Conservation (phyloP, 2,113 vertebrate species). For the Nesospiza acunhae region DNA sequence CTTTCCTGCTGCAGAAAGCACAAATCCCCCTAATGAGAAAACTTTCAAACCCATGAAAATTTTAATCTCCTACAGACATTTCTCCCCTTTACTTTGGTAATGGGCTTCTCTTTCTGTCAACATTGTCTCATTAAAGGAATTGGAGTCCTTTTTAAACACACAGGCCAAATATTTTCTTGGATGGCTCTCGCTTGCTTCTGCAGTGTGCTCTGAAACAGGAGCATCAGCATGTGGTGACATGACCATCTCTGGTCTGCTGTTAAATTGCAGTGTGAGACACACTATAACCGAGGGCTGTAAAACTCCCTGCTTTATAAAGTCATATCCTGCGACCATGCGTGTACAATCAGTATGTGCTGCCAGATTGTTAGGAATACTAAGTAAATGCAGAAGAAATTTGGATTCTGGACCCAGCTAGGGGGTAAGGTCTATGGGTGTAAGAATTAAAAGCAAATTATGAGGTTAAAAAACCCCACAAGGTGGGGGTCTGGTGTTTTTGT, state of each 20-base stretch:
- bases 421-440: background rate
- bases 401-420: constrained; percentile 17
- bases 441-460: constrained; percentile 22
- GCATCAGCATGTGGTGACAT: background rate
- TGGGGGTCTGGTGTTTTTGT: background rate
- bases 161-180: background rate
- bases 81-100: background rate
- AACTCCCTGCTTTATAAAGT: background rate
- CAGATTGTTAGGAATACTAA: background rate
- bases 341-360: background rate
- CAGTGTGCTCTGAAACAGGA: background rate
- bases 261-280: background rate
- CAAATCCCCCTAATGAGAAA: background rate
- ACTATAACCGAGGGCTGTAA: background rate
- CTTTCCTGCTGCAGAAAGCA: background rate
- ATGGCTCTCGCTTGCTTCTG: background rate
- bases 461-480: background rate
- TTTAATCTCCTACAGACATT: background rate
- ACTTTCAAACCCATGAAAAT: background rate
- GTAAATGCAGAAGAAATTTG: background rate
- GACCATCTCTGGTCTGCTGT: background rate
- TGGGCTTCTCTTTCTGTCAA: background rate
- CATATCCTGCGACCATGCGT: background rate
- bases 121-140: background rate
- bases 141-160: background rate